Evolutionary conservation across 2,888 invertebrate species (phyloP).

Genomic region (Cerceris ruficornis): DNA sequence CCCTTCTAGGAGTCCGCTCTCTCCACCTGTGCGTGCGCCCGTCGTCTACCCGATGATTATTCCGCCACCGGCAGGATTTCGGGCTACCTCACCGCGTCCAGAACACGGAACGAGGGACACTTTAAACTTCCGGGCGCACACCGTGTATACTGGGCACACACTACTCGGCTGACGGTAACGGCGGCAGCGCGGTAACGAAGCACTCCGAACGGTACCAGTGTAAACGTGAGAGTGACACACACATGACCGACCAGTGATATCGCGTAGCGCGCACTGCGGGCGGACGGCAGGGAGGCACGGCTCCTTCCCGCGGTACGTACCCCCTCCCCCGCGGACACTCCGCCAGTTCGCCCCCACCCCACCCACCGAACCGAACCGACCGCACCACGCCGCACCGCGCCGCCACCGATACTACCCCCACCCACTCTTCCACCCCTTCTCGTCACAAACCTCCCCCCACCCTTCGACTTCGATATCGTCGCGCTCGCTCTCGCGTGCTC

Average conservation of each 20-base stretch:
- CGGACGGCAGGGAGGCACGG: slow-evolving; percentile 73
- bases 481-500: slow-evolving; percentile 22
- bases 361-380: slow-evolving; percentile 30
- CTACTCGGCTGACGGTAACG: slow-evolving; percentile 59
- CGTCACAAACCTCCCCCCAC: neutral
- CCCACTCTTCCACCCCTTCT: neutral
- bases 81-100: slow-evolving; percentile 37
- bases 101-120: slow-evolving; percentile 48
- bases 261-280: slow-evolving; percentile 81
- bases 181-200: slow-evolving; percentile 63
- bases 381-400: slow-evolving; percentile 34
- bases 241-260: slow-evolving; percentile 79
- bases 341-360: slow-evolving; percentile 35
- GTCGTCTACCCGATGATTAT: slow-evolving; percentile 33
- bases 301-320: slow-evolving; percentile 72
- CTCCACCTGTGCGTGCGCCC: slow-evolving; percentile 42
- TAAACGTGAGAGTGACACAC: slow-evolving; percentile 74
- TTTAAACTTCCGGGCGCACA: slow-evolving; percentile 61
- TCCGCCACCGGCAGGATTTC: slow-evolving; percentile 33
- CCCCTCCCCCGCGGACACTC: slow-evolving; percentile 52
- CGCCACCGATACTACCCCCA: slow-evolving; percentile 31
- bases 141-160: slow-evolving; percentile 54
- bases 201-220: slow-evolving; percentile 68
- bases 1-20: slow-evolving; percentile 39
- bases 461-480: neutral